Evolutionary conservation across 2,797 vertebrate species (phyloP), one percentile per base, ranked within the genome.

Genomic region (Poeciliopsis paucimaculata): DNA sequence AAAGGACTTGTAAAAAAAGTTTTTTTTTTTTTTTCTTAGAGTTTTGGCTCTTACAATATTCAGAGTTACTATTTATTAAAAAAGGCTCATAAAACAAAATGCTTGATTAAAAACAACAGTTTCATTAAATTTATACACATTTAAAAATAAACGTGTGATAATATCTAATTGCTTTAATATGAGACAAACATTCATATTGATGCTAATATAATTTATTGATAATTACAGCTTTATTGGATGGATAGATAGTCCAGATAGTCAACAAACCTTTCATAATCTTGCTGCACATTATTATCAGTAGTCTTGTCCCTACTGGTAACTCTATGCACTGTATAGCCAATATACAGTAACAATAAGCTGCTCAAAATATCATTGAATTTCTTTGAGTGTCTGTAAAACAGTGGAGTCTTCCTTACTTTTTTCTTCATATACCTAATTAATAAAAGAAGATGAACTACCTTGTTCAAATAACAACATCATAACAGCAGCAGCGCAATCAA

Each of bases 401-500:
- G 2, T 41, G 13, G 13, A 4, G 10, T n/a, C 11, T 76, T 62
- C 2, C 18, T 23, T 41, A 26, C 13, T n/a, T 45, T 70, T 26
- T 70, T n/a, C 66, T 26, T 70, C 23, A 53, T 20, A 28, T 26
- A 39, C 28, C 31, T 11, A 62, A 83, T 79, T 45, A 78, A 60
- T 11, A 39, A 12, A 31, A 41, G 74, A 51, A 26, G 28, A 55
- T 13, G 16, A 28, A 72, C 34, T 41, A 74, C n/a, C n/a, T 64
- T 23, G n/a, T 76, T 75, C 31, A 26, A 57, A 36, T 20, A 20
- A 62, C 41, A 71, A 60, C 41, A 72, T 53, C 64, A 36, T 55
- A 46, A 75, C 46, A 75, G 41, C 75, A 66, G 71, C 41, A 45
- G 62, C 11, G 36, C 45, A 28, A 36, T 73, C 45, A 46, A 26